Percentiles rank a stretch among this genome's conserved stretches.
Evolutionary conservation across 2,113 vertebrate species (phyloP).

Genomic region (Microcebus jonahi): DNA sequence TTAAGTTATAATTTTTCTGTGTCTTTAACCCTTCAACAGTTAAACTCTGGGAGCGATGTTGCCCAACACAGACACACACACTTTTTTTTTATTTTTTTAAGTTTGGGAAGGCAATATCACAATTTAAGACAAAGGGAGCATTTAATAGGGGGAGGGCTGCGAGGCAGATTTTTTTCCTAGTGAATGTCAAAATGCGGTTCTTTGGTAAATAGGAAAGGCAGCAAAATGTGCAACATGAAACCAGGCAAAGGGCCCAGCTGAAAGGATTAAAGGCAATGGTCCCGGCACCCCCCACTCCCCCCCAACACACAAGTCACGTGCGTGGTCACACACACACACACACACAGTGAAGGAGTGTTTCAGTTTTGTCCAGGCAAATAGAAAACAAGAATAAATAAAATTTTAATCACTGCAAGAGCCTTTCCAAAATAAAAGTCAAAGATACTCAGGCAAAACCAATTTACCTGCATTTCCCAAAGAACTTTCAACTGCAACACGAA

Average conservation of each 20-base stretch:
- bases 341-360: neutral
- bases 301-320: neutral
- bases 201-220: constrained; percentile 58
- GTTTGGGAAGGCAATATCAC: constrained; percentile 48
- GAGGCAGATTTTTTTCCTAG: neutral
- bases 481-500: neutral
- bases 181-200: constrained; percentile 50
- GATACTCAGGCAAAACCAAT: constrained; percentile 15
- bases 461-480: neutral
- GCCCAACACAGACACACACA: neutral
- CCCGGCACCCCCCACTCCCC: neutral
- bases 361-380: neutral
- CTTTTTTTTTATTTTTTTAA: neutral
- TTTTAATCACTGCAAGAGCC: constrained; percentile 20
- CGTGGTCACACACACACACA: neutral
- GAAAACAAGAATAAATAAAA: constrained; percentile 39
- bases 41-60: neutral
- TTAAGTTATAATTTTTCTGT: constrained; percentile 60
- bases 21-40: constrained; percentile 69
- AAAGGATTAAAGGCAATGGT: neutral
- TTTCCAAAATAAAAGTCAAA: constrained; percentile 35
- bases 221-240: constrained; percentile 39
- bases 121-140: neutral
- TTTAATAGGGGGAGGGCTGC: neutral
- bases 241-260: constrained; percentile 33